phyloP scores from a whole-genome alignment of 2,888 invertebrate genomes.

The Drosophila prostipennis region DNA sequence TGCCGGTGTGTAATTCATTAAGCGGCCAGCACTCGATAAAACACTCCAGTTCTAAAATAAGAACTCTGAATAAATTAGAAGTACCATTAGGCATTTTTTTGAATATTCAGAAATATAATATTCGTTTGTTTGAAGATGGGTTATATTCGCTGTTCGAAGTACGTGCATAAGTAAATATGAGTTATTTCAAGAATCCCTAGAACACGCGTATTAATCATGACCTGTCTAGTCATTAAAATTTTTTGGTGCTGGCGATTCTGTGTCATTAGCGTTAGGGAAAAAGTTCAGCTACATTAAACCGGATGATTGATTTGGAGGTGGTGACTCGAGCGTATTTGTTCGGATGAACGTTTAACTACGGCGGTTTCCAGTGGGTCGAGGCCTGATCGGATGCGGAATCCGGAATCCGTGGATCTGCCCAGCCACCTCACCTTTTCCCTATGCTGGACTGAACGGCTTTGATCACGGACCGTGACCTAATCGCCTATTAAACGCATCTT shows the following conservation, averaged over 20 bases:
- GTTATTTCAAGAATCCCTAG: constrained; percentile 8
- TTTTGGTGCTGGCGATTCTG: constrained; percentile 11
- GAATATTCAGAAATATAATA: background rate
- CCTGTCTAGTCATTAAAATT: constrained; percentile 16
- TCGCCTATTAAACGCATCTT: constrained; percentile 55
- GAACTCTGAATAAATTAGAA: constrained; percentile 7
- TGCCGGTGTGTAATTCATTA: constrained; percentile 14
- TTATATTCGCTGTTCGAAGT: constrained; percentile 15
- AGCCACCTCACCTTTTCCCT: constrained; percentile 20
- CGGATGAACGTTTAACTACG: constrained; percentile 9
- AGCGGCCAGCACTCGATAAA: constrained; percentile 16
- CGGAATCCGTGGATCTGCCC: constrained; percentile 3
- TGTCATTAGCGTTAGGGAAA: constrained; percentile 47
- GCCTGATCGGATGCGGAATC: background rate
- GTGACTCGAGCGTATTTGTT: constrained; percentile 12
- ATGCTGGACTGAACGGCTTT: constrained; percentile 40
- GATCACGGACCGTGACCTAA: constrained; percentile 53
- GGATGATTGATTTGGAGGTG: constrained; percentile 54
- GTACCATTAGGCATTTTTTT: background rate
- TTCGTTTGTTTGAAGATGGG: background rate
- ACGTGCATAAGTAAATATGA: background rate
- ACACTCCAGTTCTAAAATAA: constrained; percentile 10
- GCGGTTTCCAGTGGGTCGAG: constrained; percentile 1
- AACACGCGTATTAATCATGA: constrained; percentile 16
- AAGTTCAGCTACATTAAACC: constrained; percentile 70